Conservation (phyloP, 1,140 invertebrate genomes). For the Meloidogyne chitwoodi region DNA sequence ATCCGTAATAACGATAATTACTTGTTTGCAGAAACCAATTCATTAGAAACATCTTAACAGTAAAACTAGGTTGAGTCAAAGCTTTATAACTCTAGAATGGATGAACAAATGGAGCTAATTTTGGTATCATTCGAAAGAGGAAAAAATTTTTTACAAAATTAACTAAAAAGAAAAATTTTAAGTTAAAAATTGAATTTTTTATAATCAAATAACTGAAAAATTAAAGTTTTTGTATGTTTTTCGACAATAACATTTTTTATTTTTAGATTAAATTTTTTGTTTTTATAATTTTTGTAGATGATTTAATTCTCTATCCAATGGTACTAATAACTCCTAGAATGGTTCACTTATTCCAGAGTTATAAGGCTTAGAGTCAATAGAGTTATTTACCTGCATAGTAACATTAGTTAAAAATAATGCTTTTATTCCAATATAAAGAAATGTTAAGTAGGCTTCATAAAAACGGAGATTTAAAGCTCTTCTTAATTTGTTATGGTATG, state of each 20-base stretch:
- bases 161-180: too few relatives aligned
- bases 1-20: slow-evolving; percentile 61
- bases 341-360: neutral
- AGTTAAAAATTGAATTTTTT: too few relatives aligned
- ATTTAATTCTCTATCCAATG: too few relatives aligned
- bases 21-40: slow-evolving; percentile 63
- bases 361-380: neutral
- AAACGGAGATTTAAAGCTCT: slow-evolving; percentile 52
- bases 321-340: too few relatives aligned
- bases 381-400: slow-evolving; percentile 39
- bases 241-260: too few relatives aligned
- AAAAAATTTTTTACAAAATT: too few relatives aligned
- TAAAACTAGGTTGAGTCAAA: neutral
- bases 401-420: slow-evolving; percentile 54
- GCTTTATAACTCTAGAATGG: neutral
- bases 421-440: slow-evolving; percentile 56
- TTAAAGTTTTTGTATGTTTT: slow-evolving; percentile 6
- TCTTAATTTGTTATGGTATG: slow-evolving; percentile 48
- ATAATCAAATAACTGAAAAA: neutral
- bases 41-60: slow-evolving; percentile 63
- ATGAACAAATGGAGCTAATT: too few relatives aligned
- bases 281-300: too few relatives aligned
- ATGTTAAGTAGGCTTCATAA: slow-evolving; percentile 58
- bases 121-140: too few relatives aligned
- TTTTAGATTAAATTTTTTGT: too few relatives aligned